Conservation (phyloP, 2,797 vertebrate genomes). For the Champsocephalus esox region DNA sequence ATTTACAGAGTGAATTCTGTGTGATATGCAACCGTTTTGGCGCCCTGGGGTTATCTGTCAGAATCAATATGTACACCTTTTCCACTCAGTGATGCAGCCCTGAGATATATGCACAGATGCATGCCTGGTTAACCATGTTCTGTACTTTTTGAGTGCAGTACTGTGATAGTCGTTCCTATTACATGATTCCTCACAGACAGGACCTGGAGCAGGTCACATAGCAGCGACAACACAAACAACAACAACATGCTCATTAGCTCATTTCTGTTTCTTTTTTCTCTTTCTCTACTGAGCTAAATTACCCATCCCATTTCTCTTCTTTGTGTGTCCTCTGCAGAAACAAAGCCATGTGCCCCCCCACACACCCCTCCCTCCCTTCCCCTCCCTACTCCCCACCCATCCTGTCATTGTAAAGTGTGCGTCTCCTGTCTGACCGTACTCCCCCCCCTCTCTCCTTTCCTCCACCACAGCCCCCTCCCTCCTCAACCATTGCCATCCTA, state of each 20-base stretch:
- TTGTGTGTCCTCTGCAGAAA: conserved; percentile 85
- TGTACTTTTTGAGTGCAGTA: conserved; percentile 37
- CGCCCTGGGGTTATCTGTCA: neutral
- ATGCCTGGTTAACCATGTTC: conserved; percentile 28
- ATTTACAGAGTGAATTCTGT: neutral
- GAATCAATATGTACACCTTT: conserved; percentile 24
- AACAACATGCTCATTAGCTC: conserved; percentile 79
- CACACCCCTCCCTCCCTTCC: conserved; percentile 41
- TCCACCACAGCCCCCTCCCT: conserved; percentile 41
- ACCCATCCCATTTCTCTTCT: conserved; percentile 77
- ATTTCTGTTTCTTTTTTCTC: conserved; percentile 55
- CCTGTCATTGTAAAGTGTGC: conserved; percentile 79
- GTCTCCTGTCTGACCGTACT: conserved; percentile 74
- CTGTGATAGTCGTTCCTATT: conserved; percentile 19
- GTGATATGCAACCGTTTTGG: neutral
- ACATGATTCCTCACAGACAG: conserved; percentile 43
- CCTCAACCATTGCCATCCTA: conserved; percentile 47
- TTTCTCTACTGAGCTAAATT: conserved; percentile 73
- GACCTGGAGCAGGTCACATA: conserved; percentile 68
- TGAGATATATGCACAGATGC: conserved; percentile 4
- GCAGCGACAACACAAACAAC: conserved; percentile 59
- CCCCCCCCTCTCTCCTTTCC: conserved; percentile 52
- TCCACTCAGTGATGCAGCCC: neutral
- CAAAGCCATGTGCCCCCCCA: conserved; percentile 74
- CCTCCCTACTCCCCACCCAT: conserved; percentile 52